Evolutionary conservation across 2,888 invertebrate species (phyloP), one percentile per base, ranked within the genome.

Genomic region (Nematopogon swammerdamellus): DNA sequence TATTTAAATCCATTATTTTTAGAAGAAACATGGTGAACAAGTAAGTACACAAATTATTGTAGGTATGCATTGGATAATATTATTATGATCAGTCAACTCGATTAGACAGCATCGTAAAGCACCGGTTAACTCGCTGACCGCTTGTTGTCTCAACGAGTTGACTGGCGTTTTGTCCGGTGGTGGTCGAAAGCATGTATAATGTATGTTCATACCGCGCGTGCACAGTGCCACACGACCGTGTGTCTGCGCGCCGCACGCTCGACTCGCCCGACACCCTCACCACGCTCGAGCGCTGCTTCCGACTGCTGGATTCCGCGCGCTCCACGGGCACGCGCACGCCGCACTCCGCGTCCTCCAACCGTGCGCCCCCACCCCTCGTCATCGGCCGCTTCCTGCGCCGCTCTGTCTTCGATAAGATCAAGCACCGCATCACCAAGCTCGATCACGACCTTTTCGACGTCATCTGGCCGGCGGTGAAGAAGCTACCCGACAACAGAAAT

Each of bases 361-460:
- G 76, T 60, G 63, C 82, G 1, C 36, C 36, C 3, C 84, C 68
- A 70, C 84, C 63, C 61, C 58, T 75, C 20, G 72, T 88, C 52
- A 63, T 95, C 55, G 87, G 88, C 57, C 87, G 89, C 68, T 91
- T 91, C 64, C 76, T 92, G 19, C 89, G 87, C 61, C 82, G 84
- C 52, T 81, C 84, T 44, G 74, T 88, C 53, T 93, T 91, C 68
- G 90, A 93, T 57, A 70, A 75, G 51, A 82, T 93, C 51, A 91
- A 91, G 73, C 68, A 80, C 53, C 84, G 91, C 58, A 81, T 90
- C 59, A 95, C 95, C 19, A 87, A 87, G 68, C 81, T 89, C 57
- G 94, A 94, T 66, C 92, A 93, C 67, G 91, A 89, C 64, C 82
- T 95, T 3, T 89, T 93, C 61, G 94, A 95, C 66, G 85, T 94